Base-by-base conservation (phyloP, 2,888 invertebrate species). In the Zygogramma bicolorata region DNA sequence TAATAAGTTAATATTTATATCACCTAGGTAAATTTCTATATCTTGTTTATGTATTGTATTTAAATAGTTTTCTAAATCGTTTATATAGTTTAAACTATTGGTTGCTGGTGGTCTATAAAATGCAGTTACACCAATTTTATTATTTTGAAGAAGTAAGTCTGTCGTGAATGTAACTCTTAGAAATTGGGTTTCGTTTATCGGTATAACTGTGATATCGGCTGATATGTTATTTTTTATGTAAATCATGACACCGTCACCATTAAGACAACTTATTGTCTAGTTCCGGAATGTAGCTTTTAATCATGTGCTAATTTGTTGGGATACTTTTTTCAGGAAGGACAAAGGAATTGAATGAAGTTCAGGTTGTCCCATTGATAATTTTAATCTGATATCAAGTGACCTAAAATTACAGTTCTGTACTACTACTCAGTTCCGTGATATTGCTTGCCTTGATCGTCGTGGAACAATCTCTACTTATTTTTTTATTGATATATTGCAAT, bases 1-100 rank as follows among this genome's bases (percentile, higher is more conserved):
- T 31, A 58, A 58, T 58, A 58, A 29, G 10, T 57, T 58, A 13
- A 58, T 58, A 27, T 58, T 58, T 58, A 58, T 58, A 58, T 58
- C 58, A 15, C 31, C 27, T 58, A 58, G 13, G 27, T 58, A 29
- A 58, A 58, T 58, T 58, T 58, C 58, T n/a, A n/a, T n/a, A n/a
- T n/a, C n/a, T n/a, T n/a, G n/a, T n/a, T n/a, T 58, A 58, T 58
- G 58, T 31, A 27, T 58, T 58, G 25, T 57, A 18, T 13, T 15
- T 15, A 53, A 6, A 18, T 53, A 53, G 22, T 53, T 53, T 53
- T 53, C 53, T 18, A 53, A 53, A 18, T 53, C 53, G 53, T 53
- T 2, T 6, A 7, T 31, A 53, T 10, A 53, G 2, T 53, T 18
- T 15, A 18, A 53, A 53, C n/a, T 53, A 18, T 53, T 53, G 2